Conservation (phyloP, 2,888 invertebrate genomes). For the Tetragnatha montana region DNA sequence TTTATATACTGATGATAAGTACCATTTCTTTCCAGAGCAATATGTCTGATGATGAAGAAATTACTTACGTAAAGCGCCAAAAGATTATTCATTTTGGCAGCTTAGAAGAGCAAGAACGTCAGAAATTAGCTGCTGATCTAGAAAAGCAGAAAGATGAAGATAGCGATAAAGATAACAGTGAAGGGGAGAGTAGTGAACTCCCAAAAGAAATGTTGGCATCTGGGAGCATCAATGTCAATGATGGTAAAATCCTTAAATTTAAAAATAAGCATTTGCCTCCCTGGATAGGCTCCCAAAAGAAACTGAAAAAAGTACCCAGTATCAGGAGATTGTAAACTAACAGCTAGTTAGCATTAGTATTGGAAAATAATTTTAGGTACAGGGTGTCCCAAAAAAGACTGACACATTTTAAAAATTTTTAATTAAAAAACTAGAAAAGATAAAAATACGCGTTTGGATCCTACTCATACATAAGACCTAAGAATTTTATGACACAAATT, state of each 20-base stretch:
- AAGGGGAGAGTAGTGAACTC: constrained; percentile 71
- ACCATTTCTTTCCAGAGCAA: not conserved
- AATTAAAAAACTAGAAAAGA: too few species aligned
- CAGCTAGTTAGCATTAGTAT: too few species aligned
- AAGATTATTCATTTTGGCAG: constrained; percentile 92
- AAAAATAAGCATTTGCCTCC: not conserved
- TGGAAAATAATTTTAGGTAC: too few species aligned
- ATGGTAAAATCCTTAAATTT: constrained; percentile 72
- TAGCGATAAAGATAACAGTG: constrained; percentile 60
- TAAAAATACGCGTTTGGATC: too few species aligned
- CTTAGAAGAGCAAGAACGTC: constrained; percentile 87
- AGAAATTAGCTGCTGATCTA: constrained; percentile 73
- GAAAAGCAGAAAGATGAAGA: constrained; percentile 58
- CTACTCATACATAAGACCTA: too few species aligned
- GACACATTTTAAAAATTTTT: too few species aligned
- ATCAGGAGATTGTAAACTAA: too few species aligned
- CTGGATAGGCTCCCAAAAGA: not conserved
- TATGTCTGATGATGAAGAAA: constrained; percentile 83
- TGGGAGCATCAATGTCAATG: constrained; percentile 82
- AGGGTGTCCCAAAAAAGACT: too few species aligned
- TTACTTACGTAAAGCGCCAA: constrained; percentile 84
- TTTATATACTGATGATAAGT: not conserved
- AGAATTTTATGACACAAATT: too few species aligned
- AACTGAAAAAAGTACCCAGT: too few species aligned
- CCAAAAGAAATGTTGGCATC: constrained; percentile 80